Conservation (phyloP, 1,140 invertebrate species). For the Tribolium madens region DNA sequence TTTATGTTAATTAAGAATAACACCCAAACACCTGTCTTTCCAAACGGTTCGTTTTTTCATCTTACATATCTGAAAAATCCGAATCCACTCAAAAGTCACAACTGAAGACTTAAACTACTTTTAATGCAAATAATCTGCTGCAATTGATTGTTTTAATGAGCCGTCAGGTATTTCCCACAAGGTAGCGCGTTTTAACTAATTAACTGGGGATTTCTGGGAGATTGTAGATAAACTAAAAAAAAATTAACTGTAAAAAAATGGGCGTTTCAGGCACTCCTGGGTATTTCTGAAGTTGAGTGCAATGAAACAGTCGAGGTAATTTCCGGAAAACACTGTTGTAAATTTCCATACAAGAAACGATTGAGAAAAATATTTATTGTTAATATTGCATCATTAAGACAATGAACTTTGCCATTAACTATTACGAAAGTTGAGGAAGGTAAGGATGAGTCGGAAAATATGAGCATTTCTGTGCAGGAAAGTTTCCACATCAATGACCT, state of each 20-base stretch:
- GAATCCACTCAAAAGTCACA: background rate
- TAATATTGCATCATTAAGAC: constrained; percentile 29
- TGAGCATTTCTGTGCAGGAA: background rate
- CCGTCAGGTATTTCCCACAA: constrained; percentile 5
- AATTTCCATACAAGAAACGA: constrained; percentile 1
- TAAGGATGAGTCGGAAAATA: background rate
- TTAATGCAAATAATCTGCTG: background rate
- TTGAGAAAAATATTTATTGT: constrained; percentile 16
- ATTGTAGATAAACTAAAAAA: constrained; percentile 1
- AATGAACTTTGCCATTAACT: constrained; percentile 1
- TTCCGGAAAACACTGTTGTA: background rate
- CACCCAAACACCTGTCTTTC: background rate
- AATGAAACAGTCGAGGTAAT: background rate
- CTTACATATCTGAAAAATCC: background rate
- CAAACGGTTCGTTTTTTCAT: background rate
- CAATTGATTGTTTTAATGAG: constrained; percentile 17
- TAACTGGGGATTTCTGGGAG: constrained; percentile 24
- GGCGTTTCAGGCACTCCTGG: constrained; percentile 18
- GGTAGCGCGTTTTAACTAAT: background rate
- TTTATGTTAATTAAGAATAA: background rate
- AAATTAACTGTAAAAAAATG: background rate
- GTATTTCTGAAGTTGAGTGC: constrained; percentile 22
- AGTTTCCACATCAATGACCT: background rate
- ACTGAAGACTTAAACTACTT: background rate
- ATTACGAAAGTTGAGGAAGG: constrained; percentile 28